Base-by-base conservation (phyloP, 2,797 vertebrate genomes). In the Silurus lanzhouensis region DNA sequence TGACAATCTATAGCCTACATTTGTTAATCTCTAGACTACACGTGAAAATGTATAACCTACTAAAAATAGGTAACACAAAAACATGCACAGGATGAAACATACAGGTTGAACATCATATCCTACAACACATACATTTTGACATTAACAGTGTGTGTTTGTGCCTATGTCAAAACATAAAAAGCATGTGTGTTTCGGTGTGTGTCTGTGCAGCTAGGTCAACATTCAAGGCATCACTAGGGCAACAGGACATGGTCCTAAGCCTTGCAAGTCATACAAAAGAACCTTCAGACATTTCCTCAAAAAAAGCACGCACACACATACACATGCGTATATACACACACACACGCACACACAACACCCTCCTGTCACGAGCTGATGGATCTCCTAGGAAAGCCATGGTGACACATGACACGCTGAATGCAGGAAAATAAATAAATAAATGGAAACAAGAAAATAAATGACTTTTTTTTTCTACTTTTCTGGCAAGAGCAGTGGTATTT, bases 341-440 rank as follows among this genome's bases (percentile, higher is more conserved):
- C 76, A 85, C 46, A 19, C 52, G 75, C 48, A 58, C 27, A 82
- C 25, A 46, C 48, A 58, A 31, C 55, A 48, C 58, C 44, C 44
- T 75, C 14, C 44, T 75, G 82, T 83, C 44, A 46, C 5, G 6
- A 25, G 82, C 14, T 83, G 82, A 83, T 83, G 70, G 22, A 75
- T 83, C 31, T 64, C 44, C 44, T 74, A 22, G 70, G 63, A 83
- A 52, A 83, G 14, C 15, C 31, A 25, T 19, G 22, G 27, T 64
- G 68, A 83, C 68, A 83, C 67, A 60, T 72, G 81, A 63, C 82
- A 83, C 14, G n/a, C 13, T 19, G 44, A 74, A 74, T 83, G 76
- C 31, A 61, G 75, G 68, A 27, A 72, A 60, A 63, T 74, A 61
- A 83, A 83, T 83, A 71, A 72, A 83, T 83, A 83, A 58, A 48